Conservation (phyloP, 2,113 vertebrate genomes). For the Sapayoa aenigma region DNA sequence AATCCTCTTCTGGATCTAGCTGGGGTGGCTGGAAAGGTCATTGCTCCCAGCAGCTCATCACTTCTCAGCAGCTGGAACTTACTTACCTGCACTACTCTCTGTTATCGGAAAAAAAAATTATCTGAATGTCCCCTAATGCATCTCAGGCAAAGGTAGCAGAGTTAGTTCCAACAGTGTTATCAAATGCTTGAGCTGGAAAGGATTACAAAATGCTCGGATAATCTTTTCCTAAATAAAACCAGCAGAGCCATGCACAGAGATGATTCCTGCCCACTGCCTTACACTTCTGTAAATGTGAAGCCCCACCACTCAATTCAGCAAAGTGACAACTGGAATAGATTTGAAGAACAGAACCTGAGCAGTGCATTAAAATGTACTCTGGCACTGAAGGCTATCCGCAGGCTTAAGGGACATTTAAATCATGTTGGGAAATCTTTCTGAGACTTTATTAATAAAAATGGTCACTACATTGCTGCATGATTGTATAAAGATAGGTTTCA, state of each 20-base stretch:
- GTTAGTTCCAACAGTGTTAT: not conserved
- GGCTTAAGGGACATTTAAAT: not conserved
- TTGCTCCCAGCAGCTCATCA: not conserved
- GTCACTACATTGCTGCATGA: not conserved
- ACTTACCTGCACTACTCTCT: not conserved
- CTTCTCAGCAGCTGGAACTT: not conserved
- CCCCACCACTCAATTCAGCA: not conserved
- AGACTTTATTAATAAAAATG: not conserved
- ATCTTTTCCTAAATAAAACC: not conserved
- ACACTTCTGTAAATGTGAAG: not conserved
- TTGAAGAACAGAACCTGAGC: not conserved
- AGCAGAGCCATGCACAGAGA: not conserved
- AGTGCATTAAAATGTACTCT: not conserved
- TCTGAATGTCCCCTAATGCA: not conserved
- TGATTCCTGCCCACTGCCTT: rapidly evolving
- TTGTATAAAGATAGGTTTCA: not conserved
- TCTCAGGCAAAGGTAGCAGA: not conserved
- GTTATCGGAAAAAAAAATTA: not conserved
- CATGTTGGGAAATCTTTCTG: not conserved
- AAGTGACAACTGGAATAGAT: not conserved
- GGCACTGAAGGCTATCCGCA: not conserved
- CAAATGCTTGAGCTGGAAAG: not conserved
- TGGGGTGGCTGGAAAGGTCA: not conserved
- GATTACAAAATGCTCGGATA: not conserved
- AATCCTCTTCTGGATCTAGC: not conserved